phyloP scores from a whole-genome alignment of 92 coral and sea anemone species.

The Umimayanthus kanabou region DNA sequence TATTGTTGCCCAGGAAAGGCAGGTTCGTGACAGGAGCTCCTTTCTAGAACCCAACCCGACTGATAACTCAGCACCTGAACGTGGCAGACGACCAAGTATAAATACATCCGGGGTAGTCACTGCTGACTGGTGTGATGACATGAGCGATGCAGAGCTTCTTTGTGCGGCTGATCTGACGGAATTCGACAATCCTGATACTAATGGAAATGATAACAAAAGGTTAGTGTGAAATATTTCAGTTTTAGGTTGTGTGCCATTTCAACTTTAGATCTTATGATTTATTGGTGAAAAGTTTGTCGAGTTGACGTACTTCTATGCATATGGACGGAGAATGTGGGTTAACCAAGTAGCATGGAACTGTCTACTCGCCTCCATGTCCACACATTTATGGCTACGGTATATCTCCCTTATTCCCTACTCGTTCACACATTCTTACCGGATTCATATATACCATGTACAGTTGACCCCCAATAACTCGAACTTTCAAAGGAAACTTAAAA shows the following conservation, averaged over 20 bases:
- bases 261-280: neutral
- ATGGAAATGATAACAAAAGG: slow-evolving; percentile 1
- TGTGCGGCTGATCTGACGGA: slow-evolving; percentile 60
- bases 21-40: neutral
- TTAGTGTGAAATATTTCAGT: neutral
- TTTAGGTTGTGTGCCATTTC: neutral
- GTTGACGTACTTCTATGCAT: neutral
- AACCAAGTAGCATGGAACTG: no score
- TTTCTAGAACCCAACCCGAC: neutral
- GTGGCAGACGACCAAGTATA: slow-evolving; percentile 8
- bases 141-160: slow-evolving; percentile 72
- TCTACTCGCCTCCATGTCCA: no score
- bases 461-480: no score
- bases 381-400: no score
- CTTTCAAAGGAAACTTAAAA: no score
- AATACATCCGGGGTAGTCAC: slow-evolving; percentile 24
- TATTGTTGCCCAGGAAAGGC: neutral
- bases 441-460: no score
- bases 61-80: neutral
- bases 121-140: slow-evolving; percentile 67
- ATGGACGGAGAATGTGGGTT: no score
- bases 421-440: no score
- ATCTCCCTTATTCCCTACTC: no score
- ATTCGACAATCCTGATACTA: slow-evolving; percentile 5
- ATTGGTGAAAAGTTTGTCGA: neutral